A percentile compares a stretch with the other conserved stretches of the same genome.
Evolutionary conservation across 2,797 vertebrate genomes (phyloP).

Genomic region (Chloroceryle inda): DNA sequence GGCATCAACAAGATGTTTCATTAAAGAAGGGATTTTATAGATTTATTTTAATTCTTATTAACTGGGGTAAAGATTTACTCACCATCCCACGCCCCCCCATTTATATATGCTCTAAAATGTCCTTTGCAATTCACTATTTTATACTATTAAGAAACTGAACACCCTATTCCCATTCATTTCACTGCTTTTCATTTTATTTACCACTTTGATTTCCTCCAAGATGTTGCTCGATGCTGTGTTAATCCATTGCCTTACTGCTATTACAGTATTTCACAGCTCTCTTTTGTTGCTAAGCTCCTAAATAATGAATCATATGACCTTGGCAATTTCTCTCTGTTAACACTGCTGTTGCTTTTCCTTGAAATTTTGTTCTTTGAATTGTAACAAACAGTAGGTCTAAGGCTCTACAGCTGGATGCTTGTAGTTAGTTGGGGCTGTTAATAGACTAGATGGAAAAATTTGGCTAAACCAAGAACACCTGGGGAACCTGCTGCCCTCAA

Average conservation of each 20-base stretch:
- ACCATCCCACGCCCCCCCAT: background rate
- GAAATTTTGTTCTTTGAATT: background rate
- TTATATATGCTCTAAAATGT: background rate
- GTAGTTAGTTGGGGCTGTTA: background rate
- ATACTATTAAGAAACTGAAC: background rate
- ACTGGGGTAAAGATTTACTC: background rate
- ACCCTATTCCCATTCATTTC: background rate
- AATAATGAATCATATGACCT: slow-evolving; percentile 32
- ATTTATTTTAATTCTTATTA: background rate
- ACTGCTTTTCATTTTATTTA: slow-evolving; percentile 31
- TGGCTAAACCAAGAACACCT: background rate
- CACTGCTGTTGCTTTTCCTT: background rate
- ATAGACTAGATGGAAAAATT: background rate
- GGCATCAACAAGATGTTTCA: background rate
- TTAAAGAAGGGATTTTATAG: background rate
- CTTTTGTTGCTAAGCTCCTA: slow-evolving; percentile 54
- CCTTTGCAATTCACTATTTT: background rate
- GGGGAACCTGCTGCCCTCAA: background rate
- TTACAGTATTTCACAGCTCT: slow-evolving; percentile 33
- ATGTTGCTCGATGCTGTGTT: background rate
- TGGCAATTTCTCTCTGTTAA: slow-evolving; percentile 2
- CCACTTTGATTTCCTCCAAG: slow-evolving; percentile 17
- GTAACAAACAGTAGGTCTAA: background rate
- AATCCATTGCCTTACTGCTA: background rate
- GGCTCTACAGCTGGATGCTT: background rate